Conservation (phyloP, 2,113 vertebrate species). For the Archocentrus centrarchus region DNA sequence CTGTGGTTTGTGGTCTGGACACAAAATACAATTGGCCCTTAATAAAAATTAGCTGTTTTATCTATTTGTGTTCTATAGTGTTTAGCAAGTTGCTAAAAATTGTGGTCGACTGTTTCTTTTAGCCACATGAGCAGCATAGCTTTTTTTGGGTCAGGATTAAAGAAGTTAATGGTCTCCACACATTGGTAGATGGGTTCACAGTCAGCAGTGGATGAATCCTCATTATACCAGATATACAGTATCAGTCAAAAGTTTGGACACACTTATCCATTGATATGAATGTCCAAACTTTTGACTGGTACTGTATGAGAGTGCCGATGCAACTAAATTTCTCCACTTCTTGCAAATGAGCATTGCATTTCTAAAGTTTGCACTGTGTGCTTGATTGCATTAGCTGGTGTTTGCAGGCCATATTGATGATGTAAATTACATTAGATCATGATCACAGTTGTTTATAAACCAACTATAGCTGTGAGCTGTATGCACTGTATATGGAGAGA, state of each 20-base stretch:
- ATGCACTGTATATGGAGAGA: not conserved
- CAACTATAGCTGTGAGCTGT: not conserved
- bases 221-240: not conserved
- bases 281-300: no score
- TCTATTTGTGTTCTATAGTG: not conserved
- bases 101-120: slow-evolving; percentile 13
- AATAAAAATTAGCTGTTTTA: slow-evolving; percentile 13
- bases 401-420: slow-evolving; percentile 12
- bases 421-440: slow-evolving; percentile 3
- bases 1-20: slow-evolving; percentile 42
- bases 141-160: not conserved
- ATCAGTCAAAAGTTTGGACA: no score
- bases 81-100: slow-evolving; percentile 15
- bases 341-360: no score
- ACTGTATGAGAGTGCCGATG: not conserved
- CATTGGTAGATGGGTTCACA: not conserved
- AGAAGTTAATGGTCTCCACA: not conserved
- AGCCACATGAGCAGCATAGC: not conserved
- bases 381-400: not conserved
- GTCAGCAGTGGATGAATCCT: not conserved
- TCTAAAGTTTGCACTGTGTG: not conserved
- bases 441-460: slow-evolving; percentile 5
- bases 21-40: slow-evolving; percentile 21
- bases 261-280: no score
- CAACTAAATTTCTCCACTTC: not conserved